Conservation (phyloP, 2,113 vertebrate species). For the Accipiter virgatus region DNA sequence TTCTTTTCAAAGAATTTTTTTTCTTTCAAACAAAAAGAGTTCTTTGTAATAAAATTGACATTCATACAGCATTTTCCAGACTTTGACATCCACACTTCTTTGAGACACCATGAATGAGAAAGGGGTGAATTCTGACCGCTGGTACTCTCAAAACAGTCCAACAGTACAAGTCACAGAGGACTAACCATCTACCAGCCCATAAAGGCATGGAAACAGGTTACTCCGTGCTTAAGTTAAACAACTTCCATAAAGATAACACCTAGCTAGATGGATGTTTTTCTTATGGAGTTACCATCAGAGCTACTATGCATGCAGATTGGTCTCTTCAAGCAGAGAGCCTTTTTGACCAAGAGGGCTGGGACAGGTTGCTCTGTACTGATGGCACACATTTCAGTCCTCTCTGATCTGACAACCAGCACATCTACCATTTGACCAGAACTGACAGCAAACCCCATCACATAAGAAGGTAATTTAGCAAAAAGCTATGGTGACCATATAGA, state of each 20-base stretch:
- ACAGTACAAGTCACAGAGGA: background rate
- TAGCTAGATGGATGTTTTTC: background rate
- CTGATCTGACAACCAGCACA: background rate
- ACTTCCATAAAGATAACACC: background rate
- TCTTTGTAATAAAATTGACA: background rate
- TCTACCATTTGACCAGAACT: background rate
- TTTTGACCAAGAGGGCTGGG: background rate
- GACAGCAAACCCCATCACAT: background rate
- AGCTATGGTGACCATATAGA: fast-evolving
- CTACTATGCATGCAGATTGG: background rate
- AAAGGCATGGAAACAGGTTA: background rate
- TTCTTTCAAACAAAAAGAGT: background rate
- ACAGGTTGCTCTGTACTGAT: background rate
- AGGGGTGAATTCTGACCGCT: background rate
- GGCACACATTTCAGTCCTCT: background rate
- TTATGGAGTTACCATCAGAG: background rate
- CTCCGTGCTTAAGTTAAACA: background rate
- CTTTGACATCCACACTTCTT: background rate
- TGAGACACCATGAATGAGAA: background rate
- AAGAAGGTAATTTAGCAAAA: background rate
- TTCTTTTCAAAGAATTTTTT: background rate
- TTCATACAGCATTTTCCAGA: background rate
- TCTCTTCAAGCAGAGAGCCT: background rate
- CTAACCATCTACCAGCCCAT: background rate
- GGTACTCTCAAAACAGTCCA: background rate